phyloP scores from a whole-genome alignment of 2,888 invertebrate genomes.

The Morpho helenor region DNA sequence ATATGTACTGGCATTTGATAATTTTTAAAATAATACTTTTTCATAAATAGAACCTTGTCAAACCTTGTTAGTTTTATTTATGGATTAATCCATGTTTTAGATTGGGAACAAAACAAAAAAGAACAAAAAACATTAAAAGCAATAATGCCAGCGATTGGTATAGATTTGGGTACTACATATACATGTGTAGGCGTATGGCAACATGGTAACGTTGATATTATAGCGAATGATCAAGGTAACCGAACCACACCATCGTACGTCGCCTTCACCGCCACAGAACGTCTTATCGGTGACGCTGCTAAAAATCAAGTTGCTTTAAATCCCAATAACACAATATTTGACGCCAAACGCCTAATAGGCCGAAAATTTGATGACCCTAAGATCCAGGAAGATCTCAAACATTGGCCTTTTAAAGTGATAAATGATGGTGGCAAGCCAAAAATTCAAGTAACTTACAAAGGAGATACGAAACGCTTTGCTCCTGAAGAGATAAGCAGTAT shows the following conservation, averaged over 20 bases:
- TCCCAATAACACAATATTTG: slow-evolving; percentile 87
- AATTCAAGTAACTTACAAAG: slow-evolving; percentile 82
- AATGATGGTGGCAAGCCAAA: slow-evolving; percentile 83
- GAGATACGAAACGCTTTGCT: slow-evolving; percentile 80
- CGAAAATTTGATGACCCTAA: slow-evolving; percentile 86
- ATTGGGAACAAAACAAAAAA: not conserved
- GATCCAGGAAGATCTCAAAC: slow-evolving; percentile 87
- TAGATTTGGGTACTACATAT: slow-evolving; percentile 77
- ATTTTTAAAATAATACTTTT: not conserved
- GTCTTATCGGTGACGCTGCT: slow-evolving; percentile 84
- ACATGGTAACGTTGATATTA: slow-evolving; percentile 87
- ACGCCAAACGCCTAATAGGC: slow-evolving; percentile 90
- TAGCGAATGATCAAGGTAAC: slow-evolving; percentile 83
- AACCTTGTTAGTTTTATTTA: not conserved
- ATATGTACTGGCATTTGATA: not conserved
- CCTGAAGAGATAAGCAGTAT: slow-evolving; percentile 87
- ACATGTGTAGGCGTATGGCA: slow-evolving; percentile 74
- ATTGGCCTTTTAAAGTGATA: slow-evolving; percentile 89
- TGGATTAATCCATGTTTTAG: too few relatives aligned
- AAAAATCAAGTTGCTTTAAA: slow-evolving; percentile 86
- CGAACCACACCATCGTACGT: slow-evolving; percentile 86
- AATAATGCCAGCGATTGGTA: slow-evolving; percentile 70
- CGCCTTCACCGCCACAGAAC: slow-evolving; percentile 81
- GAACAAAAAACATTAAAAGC: slow-evolving; percentile 7
- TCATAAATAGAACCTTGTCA: slow-evolving; percentile 1